Base-by-base conservation (phyloP, 2,797 vertebrate genomes). In the Smutsia gigantea region DNA sequence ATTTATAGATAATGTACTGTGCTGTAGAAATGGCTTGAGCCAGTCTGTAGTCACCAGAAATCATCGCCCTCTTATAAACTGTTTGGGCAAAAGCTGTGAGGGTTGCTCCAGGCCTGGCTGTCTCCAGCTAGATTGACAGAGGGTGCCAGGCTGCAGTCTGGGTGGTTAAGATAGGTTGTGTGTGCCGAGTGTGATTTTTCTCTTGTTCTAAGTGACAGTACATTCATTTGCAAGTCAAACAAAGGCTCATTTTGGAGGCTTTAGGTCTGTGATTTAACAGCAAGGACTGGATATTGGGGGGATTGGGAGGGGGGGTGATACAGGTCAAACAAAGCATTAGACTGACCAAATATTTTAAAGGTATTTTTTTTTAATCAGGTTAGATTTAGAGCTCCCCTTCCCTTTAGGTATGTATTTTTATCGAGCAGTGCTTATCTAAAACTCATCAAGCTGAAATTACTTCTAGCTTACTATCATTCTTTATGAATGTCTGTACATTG, bases 341-440 rank as follows among this genome's bases (percentile, higher is more conserved):
- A 94, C 95, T 98, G 98, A 79, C 95, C 95, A 96, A 97, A 77
- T 97, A 85, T 86, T 94, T 91, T 53, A 31, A 93, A 92, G 3
- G 2, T 87, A 5, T 53, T 68, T 46, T 46, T 23, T 39, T 29
- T 63, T 53, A 39, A 92, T 63, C 72, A 66, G 51, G 31, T 72
- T 86, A 63, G 31, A 55, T 93, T 95, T 81, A 93, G 34, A 87
- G 49, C 4, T 21, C 9, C 9, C 29, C 2, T 2, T 17, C 53
- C 49, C 19, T n/a, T 51, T 78, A 71, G 61, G 7, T 51, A 49
- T 68, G 68, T 59, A 74, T 25, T 68, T 94, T 69, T 66, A 61
- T 83, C 17, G 72, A 87, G 63, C 19, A 68, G 8, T 72, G 17
- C n/a, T 86, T 61, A 87, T 66, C 29, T 69, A 68, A 94, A 95